A percentile compares a stretch with the other conserved stretches of the same genome.
phyloP scores from a whole-genome alignment of 2,888 invertebrate species.

The Callimorpha dominula region DNA sequence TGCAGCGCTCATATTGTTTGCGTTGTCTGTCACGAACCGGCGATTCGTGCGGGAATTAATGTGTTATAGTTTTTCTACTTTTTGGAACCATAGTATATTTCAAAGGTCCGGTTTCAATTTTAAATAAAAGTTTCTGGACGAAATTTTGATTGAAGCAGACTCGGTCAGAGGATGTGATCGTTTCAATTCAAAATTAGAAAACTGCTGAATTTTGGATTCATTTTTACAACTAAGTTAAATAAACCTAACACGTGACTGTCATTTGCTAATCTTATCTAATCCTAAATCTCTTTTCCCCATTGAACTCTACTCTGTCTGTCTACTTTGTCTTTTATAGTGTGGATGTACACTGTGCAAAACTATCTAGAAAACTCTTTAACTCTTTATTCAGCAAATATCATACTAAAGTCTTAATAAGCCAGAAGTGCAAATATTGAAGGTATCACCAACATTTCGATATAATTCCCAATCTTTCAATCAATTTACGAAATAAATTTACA shows the following conservation, averaged over 20 bases:
- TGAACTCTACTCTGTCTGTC: too few species aligned
- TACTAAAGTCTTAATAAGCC: too few species aligned
- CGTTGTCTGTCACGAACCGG: constrained; percentile 59
- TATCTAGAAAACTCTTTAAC: too few species aligned
- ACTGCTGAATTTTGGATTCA: background rate
- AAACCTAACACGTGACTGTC: too few species aligned
- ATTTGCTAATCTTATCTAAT: too few species aligned
- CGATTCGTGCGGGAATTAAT: constrained; percentile 58
- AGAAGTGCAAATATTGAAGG: too few species aligned
- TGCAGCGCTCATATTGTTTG: constrained; percentile 65
- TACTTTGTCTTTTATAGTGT: background rate
- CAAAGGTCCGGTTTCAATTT: constrained; percentile 33
- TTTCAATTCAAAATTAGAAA: background rate
- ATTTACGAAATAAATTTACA: background rate
- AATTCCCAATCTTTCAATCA: background rate
- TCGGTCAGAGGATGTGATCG: constrained; percentile 3
- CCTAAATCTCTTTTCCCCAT: too few species aligned
- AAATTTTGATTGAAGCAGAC: constrained; percentile 3
- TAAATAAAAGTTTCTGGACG: constrained; percentile 13
- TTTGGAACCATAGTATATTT: constrained; percentile 25
- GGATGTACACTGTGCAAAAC: too few species aligned
- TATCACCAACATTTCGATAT: background rate
- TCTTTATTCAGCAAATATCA: too few species aligned
- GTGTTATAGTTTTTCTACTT: constrained; percentile 49
- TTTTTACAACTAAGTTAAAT: too few species aligned